Base-by-base conservation (phyloP, 2,797 vertebrate species). In the Chromobotia macracanthus region DNA sequence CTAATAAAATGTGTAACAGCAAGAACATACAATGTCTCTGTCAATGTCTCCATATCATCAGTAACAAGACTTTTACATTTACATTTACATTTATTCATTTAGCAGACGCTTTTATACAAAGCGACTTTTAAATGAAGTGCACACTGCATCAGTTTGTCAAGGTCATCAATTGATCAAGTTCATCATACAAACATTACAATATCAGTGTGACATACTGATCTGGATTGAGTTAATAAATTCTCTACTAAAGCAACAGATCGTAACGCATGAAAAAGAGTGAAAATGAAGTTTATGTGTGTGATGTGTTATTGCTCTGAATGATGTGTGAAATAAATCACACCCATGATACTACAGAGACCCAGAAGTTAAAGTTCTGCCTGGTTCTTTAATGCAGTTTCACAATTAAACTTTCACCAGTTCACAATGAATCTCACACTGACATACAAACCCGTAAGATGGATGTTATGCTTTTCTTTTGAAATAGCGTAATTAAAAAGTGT, bases 291-390 rank as follows among this genome's bases (percentile, higher is more conserved):
- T 84, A 86, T 86, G 87, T 83, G 87, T 81, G 82, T 31, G 1
- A 19, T 72, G 53, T 15, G 5, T 77, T 78, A 86, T 86, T 83
- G 80, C 83, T 86, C 84, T 83, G 84, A 84, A 86, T 83, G 85
- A 85, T 63, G 87, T 84, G 84, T 84, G 77, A 60, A 51, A 65
- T 5, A 68, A 70, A 53, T 55, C 64, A 80, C 41, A 61, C 6
- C 11, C 13, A 88, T 83, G 86, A 83, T 83, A 83, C 90, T 86
- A 82, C n/a, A 75, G 90, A 88, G 87, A 87, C 86, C 81, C 84
- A 23, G 73, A 87, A 89, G 90, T 88, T 88, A 87, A 90, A 83
- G 74, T 75, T 85, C 80, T 81, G 82, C 85, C 85, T 31, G 31
- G 31, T 31, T 31, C 31, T 31, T 31, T 31, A 31, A 31, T 31